Conservation (phyloP, 1,140 invertebrate genomes). For the Diachasmimorpha longicaudata region DNA sequence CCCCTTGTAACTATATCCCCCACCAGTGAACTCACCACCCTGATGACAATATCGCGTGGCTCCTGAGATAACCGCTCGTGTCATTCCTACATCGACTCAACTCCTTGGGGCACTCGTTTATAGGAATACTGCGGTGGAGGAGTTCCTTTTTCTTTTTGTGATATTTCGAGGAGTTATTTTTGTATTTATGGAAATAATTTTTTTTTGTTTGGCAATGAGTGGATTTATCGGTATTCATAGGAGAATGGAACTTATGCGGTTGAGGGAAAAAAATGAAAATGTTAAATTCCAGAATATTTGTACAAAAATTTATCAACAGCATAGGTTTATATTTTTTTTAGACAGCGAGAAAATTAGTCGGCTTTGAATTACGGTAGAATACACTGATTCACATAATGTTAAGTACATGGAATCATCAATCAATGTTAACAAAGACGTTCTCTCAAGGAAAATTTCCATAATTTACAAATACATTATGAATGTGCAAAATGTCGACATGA, state of each 20-base stretch:
- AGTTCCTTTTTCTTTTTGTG: not conserved
- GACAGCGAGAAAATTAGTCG: no score
- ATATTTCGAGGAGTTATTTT: constrained; percentile 7
- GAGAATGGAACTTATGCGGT: not conserved
- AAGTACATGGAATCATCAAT: no score
- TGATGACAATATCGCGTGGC: constrained; percentile 63
- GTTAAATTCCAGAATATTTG: no score
- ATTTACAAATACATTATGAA: no score
- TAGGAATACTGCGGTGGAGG: not conserved
- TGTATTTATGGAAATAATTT: constrained; percentile 28
- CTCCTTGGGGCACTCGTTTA: constrained; percentile 37
- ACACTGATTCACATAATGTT: no score
- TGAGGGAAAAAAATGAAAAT: no score
- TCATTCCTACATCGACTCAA: constrained; percentile 60
- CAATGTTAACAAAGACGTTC: no score
- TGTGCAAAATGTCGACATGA: no score
- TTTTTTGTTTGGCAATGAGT: constrained; percentile 33
- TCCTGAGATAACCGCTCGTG: constrained; percentile 61
- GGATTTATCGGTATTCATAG: not conserved
- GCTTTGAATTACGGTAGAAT: no score
- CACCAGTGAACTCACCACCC: constrained; percentile 38
- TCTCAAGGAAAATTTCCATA: no score
- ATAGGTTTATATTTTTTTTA: no score
- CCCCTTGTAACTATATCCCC: constrained; percentile 36
- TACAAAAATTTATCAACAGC: no score